Percentiles rank a stretch among this genome's conserved stretches.
These are phyloP conservation scores for Aramus guarauna DNA, from an alignment of 2,113 vertebrate species.

Conservation along the genomic window DNA sequence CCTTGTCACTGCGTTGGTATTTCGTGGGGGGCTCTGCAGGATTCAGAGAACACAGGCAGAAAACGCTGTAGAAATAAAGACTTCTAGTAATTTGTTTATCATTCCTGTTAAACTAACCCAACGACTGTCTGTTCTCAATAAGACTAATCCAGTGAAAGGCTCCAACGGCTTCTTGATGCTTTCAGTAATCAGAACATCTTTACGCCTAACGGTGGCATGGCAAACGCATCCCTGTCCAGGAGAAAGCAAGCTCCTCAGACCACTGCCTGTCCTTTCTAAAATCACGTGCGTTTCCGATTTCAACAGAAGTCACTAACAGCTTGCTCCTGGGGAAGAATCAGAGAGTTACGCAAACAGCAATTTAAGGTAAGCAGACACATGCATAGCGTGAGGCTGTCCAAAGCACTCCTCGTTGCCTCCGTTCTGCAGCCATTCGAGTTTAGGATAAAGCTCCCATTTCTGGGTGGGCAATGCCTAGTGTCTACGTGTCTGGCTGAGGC, in stretches of 20 bases:
- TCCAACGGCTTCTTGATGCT: rapidly evolving
- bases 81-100: not conserved
- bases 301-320: rapidly evolving
- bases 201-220: not conserved
- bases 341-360: not conserved
- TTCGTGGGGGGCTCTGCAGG: not conserved
- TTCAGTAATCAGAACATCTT: rapidly evolving
- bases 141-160: not conserved
- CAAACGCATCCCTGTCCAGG: not conserved
- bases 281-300: not conserved
- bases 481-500: rapidly evolving
- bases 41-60: not conserved
- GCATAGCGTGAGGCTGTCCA: not conserved
- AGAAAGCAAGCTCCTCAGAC: not conserved
- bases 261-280: not conserved
- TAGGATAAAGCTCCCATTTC: not conserved
- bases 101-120: not conserved
- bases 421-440: not conserved
- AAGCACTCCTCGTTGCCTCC: not conserved
- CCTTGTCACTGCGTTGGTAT: not conserved
- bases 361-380: rapidly evolving
- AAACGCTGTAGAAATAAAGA: not conserved
- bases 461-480: not conserved
- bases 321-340: not conserved
- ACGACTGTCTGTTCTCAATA: not conserved